Evolutionary conservation across 1,140 invertebrate species (phyloP), one percentile per base, ranked within the genome.

Genomic region (Trichonephila clavipes): DNA sequence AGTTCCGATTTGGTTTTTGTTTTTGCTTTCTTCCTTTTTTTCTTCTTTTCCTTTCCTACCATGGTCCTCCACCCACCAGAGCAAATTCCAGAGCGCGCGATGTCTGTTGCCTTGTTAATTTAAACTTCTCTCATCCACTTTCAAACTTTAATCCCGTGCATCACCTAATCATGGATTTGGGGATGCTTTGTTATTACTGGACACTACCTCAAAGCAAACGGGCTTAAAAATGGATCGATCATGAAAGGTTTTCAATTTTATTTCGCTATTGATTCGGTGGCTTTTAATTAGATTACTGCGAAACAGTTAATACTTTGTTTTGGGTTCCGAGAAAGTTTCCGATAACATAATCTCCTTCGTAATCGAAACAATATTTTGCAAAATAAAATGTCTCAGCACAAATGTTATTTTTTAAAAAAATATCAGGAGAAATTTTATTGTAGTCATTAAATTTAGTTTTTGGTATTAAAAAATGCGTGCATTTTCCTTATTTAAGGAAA

Each of bases 1-100:
- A 62, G 64, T 88, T 93, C 61, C 81, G 91, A 92, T 92, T 92
- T 77, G 40, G 21, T 34, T 21, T 51, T 58, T 51, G 19, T 18
- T 8, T 24, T 14, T 61, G 61, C 28, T 89, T 61, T 58, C 40
- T 61, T 34, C 69, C 24, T 19, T 59, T 10, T 24, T 61, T 58
- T 28, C 1, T 28, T 1, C 1, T 28, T 1, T 28, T 28, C 28
- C 34, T 19, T 44, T 7, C 2, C 19, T 18, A 12, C 82, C 58
- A 16, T 64, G 5, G 5, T 64, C 72, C 34, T 34, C 4, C 24
- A 34, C 72, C 72, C 28, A 77, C 12, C 28, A 0, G 6, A 77
- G 28, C 16, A 28, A 77, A 77, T 77, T 77, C 72, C 34, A 34
- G 14, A 14, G 72, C 4, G 16, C 5, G 18, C 14, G 24, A 77